Evolutionary conservation across 1,140 invertebrate genomes (phyloP).

Genomic region (Leptopilina clavipes): DNA sequence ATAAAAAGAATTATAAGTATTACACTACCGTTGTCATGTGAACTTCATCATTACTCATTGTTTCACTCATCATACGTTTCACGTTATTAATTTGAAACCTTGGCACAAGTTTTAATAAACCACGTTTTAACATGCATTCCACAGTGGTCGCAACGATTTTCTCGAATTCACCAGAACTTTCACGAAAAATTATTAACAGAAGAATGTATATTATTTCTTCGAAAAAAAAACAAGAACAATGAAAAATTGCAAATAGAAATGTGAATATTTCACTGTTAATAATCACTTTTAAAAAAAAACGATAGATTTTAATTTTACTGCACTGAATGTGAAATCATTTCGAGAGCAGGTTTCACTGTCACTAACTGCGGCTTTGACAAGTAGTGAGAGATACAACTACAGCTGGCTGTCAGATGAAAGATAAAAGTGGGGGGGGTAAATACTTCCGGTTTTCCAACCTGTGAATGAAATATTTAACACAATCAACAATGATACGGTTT

Average conservation of each 20-base stretch:
- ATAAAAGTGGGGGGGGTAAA: background rate
- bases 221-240: background rate
- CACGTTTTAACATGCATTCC: constrained; percentile 20
- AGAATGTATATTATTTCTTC: too few species aligned
- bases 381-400: background rate
- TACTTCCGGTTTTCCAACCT: background rate
- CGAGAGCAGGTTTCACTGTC: background rate
- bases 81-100: background rate
- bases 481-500: too few species aligned
- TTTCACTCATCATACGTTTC: constrained; percentile 59
- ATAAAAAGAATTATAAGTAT: background rate
- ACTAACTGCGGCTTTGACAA: background rate
- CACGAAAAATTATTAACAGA: background rate
- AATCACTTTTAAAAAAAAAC: background rate
- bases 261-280: background rate
- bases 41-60: constrained; percentile 61
- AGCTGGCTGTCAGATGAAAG: constrained; percentile 6
- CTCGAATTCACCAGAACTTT: background rate
- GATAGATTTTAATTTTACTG: background rate
- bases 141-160: background rate
- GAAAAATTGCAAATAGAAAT: background rate
- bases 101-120: background rate
- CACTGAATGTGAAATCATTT: constrained; percentile 1
- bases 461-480: background rate
- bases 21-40: constrained; percentile 69